Base-by-base conservation (phyloP, 2,113 vertebrate species). In the Rallus limicola region DNA sequence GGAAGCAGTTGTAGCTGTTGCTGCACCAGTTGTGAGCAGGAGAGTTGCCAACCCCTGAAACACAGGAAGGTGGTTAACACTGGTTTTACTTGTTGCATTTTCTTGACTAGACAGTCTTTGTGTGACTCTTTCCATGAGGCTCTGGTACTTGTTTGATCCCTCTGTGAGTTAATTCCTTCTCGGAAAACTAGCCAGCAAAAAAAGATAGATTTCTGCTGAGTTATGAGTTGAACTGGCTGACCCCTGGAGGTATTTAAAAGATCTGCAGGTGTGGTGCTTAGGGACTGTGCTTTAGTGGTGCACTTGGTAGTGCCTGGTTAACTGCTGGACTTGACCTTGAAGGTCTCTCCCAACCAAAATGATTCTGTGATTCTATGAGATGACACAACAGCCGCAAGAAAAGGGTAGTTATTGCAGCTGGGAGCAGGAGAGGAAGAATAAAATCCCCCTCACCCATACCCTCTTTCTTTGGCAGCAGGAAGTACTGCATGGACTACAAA, bases 1-100 rank as follows among this genome's bases (percentile, higher is more conserved):
- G 89, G 97, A 96, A 93, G 93, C 20, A 3, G 98, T 82, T 2
- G 98, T 98, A 46, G 97, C 98, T 11, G 94, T 62, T 1, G 97
- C 98, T 4, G 81, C 18, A 25, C 98, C 98, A 2, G 96, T 86
- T 0, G 91, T 88, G 6, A 98, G 81, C 80, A 98, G 62, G 46
- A 98, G 80, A 34, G 97, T 97, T 36, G 48, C 96, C 83, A 98
- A 56, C 1, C 97, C 98, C 98, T 98, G 94, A 11, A 96, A 97
- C 29, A 91, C 63, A 95, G 72, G 38, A 82, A 91, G 36, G 48
- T 82, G 52, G 28, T 95, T 88, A 93, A 63, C 62, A n/a, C 3
- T 86, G 26, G 1, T 62, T 80, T 68, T 4, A 68, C 19, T 48
- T 1, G 0, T 33, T 86, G 14, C 15, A 4, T 78, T 90, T 88